Conservation (phyloP, 2,113 vertebrate species). For the Xenus cinereus region DNA sequence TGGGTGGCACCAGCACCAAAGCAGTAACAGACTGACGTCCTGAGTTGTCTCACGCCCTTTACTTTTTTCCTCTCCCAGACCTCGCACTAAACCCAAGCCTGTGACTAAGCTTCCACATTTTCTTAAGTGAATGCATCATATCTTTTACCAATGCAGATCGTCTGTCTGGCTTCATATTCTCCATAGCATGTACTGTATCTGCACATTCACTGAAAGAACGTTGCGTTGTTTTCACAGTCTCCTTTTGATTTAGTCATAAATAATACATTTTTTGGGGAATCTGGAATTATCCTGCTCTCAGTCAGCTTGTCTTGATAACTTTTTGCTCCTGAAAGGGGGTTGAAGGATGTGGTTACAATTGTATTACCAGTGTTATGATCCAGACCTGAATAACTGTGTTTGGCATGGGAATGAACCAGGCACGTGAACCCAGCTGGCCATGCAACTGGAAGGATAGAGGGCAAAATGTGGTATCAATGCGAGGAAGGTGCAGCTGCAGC, state of each 20-base stretch:
- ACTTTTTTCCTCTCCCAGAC: not conserved
- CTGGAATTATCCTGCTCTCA: not conserved
- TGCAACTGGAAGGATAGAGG: not conserved
- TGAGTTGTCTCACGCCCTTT: not conserved
- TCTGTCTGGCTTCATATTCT: not conserved
- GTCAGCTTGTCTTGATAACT: not conserved
- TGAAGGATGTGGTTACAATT: not conserved
- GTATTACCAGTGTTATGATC: not conserved
- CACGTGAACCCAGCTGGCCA: not conserved
- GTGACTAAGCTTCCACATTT: not conserved
- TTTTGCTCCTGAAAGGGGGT: not conserved
- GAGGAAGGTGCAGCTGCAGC: not conserved
- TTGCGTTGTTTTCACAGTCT: not conserved
- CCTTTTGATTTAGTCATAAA: not conserved
- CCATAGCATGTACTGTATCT: not conserved
- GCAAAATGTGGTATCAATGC: not conserved
- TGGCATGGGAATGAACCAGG: not conserved
- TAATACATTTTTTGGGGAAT: not conserved
- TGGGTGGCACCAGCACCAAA: not conserved
- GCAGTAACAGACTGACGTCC: not conserved
- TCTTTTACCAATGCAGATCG: not conserved
- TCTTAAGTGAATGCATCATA: not conserved
- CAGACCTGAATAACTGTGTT: not conserved
- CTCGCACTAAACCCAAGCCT: not conserved
- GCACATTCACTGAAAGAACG: not conserved